Percentiles rank a stretch among this genome's conserved stretches.
phyloP scores from a whole-genome alignment of 2,888 invertebrate species.

The Seira musarum region DNA sequence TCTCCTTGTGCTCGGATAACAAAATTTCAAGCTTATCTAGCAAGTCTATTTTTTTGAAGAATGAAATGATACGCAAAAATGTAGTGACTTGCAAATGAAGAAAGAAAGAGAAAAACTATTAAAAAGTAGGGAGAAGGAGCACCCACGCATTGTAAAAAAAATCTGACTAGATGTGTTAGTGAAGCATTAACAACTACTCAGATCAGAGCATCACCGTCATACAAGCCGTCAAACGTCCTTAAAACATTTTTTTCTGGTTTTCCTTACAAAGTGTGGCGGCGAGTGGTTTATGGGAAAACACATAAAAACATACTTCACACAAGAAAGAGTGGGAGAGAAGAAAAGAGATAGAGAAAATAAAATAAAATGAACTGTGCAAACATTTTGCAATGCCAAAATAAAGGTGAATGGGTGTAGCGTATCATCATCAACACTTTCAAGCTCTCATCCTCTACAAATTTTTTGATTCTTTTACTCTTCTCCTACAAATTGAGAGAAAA shows the following conservation, averaged over 20 bases:
- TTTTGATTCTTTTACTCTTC: neutral
- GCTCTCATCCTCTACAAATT: neutral
- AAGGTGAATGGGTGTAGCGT: too few species aligned
- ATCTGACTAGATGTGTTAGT: too few species aligned
- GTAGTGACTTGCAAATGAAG: too few species aligned
- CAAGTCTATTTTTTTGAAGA: too few species aligned
- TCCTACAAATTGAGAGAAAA: too few species aligned
- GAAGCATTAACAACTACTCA: conserved; percentile 39
- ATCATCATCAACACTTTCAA: neutral
- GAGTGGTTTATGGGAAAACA: conserved; percentile 55
- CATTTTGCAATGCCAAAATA: neutral
- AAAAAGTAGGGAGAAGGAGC: too few species aligned
- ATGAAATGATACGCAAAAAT: too few species aligned
- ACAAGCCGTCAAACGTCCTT: conserved; percentile 26
- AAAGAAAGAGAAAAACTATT: too few species aligned
- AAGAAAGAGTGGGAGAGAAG: neutral
- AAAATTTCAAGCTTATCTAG: too few species aligned
- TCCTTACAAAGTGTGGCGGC: conserved; percentile 53
- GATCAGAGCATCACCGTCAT: conserved; percentile 37
- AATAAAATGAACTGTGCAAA: conserved; percentile 15
- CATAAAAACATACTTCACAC: conserved; percentile 43
- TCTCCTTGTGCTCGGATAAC: too few species aligned
- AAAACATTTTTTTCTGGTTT: conserved; percentile 30
- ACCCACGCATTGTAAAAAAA: conserved; percentile 67
- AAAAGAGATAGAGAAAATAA: neutral